Base-by-base conservation (phyloP, 1,140 invertebrate genomes). In the Panulirus ornatus region DNA sequence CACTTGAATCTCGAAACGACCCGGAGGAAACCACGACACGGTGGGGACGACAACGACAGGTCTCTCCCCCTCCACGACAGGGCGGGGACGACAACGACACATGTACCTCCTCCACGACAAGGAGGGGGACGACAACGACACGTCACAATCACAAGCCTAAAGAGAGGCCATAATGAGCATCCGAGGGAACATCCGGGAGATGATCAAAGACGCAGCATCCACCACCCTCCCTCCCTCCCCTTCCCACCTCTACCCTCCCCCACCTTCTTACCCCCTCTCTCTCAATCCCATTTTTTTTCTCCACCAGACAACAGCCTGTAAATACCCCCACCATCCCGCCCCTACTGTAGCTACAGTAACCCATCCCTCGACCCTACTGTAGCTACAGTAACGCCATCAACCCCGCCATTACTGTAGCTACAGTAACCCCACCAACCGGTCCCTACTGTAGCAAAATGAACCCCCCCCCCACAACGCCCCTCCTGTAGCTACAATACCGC, bases 141-240 rank as follows among this genome's bases (percentile, higher is more conserved):
- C n/a, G 44, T 16, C 44, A 36, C 44, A 58, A 36, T 36, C 30
- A 54, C 42, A 81, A 6, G 27, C 0, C n/a, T 81, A 27, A 78
- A 78, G 42, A 14, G 75, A 44, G 42, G 27, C 36, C 36, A 22
- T 78, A 78, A 78, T 78, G 75, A 78, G 40, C 58, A 66, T 66
- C 58, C 58, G 58, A 2, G n/a, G 30, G n/a, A 30, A 30, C 36
- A 78, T 78, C 75, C 75, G 40, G 38, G 19, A 30, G 36, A 47
- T 44, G 75, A 78, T 78, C 75, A 78, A 78, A 78, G 75, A 78
- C 40, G 16, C 75, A 44, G 36, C 75, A 38, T n/a, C 75, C 40
- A 2, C 0, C 40, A 0, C 22, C 14, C 9, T 44, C 40, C 40
- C 3, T 40, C 40, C 22, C 22, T 27, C 19, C 0, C 44, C 2